Base-by-base conservation (phyloP, 30 jellyfish, hydroid and myxozoan species). In the Aurelia aurita complex sp. Pacific region DNA sequence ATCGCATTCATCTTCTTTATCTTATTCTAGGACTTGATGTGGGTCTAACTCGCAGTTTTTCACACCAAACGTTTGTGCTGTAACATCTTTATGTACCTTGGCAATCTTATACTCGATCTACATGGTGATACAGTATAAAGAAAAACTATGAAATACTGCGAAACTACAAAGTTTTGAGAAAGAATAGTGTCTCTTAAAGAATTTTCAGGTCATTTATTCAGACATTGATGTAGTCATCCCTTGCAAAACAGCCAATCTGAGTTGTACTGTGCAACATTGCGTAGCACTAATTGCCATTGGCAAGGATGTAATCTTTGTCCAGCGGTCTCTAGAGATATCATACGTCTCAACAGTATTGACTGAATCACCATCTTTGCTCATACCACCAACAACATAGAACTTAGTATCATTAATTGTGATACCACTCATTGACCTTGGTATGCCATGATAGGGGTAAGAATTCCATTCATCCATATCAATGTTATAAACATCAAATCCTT, bases 381-480 rank as follows among this genome's bases (percentile, higher is more conserved):
- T 88, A 10, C 98, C 98, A 10, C 98, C 98, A 73, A 94, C 85
- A 34, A 87, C 82, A 77, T 80, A 94, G 62, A 94, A 73, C 66
- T 76, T 78, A 16, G 96, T 79, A 9, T 88, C 98, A 84, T 66
- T 79, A 15, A 82, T 76, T 11, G 98, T 91, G 60, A 89, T 66
- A 4, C 98, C 98, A 78, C 96, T 82, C 96, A 94, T 82, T 34
- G 97, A 88, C 35, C 98, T 82, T 32, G 95, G 97, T 14, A 89
- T 79, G 15, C 98, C 98, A 53, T 79, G 78, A 66, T 94, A 94
- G 63, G 95, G 96, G 61, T 53, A 77, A 15, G 98, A 94, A 52
- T 33, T 70, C 98, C 98, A 94, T 69, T 94, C 97, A 10, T 64
- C 77, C 1, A 88, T 76, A 34, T 73, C 85, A 3, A 94, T 85